phyloP scores from a whole-genome alignment of 2,797 vertebrate genomes.

The Catamblyrhynchus diadema region DNA sequence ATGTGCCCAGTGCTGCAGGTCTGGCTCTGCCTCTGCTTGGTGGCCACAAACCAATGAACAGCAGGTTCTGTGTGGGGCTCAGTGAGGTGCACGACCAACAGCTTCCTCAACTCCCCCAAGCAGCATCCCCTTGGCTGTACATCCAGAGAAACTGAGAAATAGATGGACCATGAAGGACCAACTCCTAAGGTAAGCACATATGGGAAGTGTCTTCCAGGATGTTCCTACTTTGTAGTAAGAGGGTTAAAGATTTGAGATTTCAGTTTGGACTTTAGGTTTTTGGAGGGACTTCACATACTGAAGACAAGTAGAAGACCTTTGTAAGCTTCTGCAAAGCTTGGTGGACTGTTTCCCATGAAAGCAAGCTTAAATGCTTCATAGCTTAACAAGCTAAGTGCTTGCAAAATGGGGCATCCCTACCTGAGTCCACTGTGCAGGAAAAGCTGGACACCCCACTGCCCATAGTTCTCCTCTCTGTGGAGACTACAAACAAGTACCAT shows the following conservation, averaged over 20 bases:
- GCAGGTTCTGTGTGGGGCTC: fast-evolving
- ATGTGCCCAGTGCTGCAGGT: background rate
- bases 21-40: background rate
- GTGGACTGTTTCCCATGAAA: background rate
- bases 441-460: background rate
- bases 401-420: background rate
- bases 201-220: background rate
- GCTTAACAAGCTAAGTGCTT: background rate
- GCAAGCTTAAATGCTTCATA: background rate
- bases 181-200: background rate
- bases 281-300: background rate
- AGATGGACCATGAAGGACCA: background rate
- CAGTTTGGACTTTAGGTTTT: background rate
- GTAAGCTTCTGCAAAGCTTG: background rate
- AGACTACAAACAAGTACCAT: background rate
- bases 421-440: background rate
- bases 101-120: background rate
- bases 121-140: background rate
- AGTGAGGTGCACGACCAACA: background rate
- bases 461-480: fast-evolving
- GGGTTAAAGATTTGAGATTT: background rate
- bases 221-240: background rate
- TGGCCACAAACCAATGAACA: background rate
- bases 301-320: background rate
- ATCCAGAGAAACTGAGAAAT: background rate